Base-by-base conservation (phyloP, 1,140 invertebrate species). In the Dendroctonus valens region DNA sequence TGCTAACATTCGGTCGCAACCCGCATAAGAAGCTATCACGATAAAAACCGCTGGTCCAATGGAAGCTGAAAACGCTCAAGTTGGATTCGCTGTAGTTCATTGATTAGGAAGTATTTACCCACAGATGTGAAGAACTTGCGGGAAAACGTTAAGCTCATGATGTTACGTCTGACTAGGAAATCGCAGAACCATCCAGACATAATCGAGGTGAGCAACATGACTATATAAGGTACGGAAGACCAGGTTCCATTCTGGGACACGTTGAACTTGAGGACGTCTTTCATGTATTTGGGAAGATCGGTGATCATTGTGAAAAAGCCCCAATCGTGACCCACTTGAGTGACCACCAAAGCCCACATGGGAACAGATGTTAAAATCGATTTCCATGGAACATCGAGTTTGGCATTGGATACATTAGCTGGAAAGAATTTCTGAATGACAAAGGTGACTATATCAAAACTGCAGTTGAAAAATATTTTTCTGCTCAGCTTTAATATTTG, bases 301-400 rank as follows among this genome's bases (percentile, higher is more conserved):
- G 92, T 95, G 0, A 97, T 86, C 84, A 97, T 91, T 5, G 93
- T 97, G 76, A 96, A 97, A 78, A 95, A 93, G 39, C 92, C 92
- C 93, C 94, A 97, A 79, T 96, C 93, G 79, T 96, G 92, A 38
- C 92, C 91, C 71, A 94, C 82, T 72, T 85, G 81, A n/a, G 93
- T 89, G 42, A 84, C 83, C 0, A 92, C 81, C n/a, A 92, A 75
- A 0, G 90, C 90, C 85, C 89, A 90, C 38, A 92, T 82, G 2
- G 90, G 89, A n/a, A 85, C 79, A 5, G 91, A 96, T 6, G 85
- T 90, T 0, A 96, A 77, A 37, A 92, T 86, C 5, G 84, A 82
- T 57, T 81, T 83, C 89, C 89, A 91, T 0, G 90, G 89, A 6
- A 75, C 74, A 2, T 38, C 42, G 46, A 5, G 14, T 12, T 62